Evolutionary conservation across 2,888 invertebrate species (phyloP), one percentile per base, ranked within the genome.

Genomic region (Agriotes lineatus): DNA sequence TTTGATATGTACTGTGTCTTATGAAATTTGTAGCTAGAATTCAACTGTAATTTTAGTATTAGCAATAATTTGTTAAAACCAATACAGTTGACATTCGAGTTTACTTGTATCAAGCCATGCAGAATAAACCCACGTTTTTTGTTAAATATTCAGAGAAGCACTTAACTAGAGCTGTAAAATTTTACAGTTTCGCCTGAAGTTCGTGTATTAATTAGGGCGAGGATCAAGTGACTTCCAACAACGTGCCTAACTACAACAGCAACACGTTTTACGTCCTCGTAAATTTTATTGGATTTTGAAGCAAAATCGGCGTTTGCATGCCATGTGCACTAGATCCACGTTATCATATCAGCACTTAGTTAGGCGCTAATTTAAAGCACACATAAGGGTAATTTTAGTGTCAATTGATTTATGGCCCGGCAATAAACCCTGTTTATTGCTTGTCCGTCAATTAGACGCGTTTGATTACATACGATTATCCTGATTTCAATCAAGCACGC

Each of bases 271-370:
- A 65, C 39, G 35, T 45, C 20, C 37, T 14, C 58, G 52, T 61
- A 61, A 61, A 61, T 39, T 61, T 52, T 39, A 52, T 52, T 61
- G 22, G 52, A 61, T 52, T 61, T 61, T 50, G 25, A 44, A 52
- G 33, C 25, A 44, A 59, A 61, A 61, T 39, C 35, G 18, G 37
- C 18, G 56, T 22, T 56, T n/a, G 56, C 56, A 56, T 56, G 56
- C 35, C 56, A 35, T 52, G 50, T 33, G 37, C n/a, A 52, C 12
- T 18, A 54, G 22, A 52, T 50, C 52, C 12, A 30, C 33, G 64
- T 57, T 64, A 64, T 69, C 59, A 63, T 69, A 66, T 69, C 69
- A 61, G 66, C 61, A 54, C 59, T 65, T 69, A 61, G 66, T 56
- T 63, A 60, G 54, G 67, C 58, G 70, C 45, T 60, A 67, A 67